A percentile compares a stretch with the other conserved stretches of the same genome.
phyloP scores from a whole-genome alignment of 2,113 vertebrate genomes.

The Azemiops feae region DNA sequence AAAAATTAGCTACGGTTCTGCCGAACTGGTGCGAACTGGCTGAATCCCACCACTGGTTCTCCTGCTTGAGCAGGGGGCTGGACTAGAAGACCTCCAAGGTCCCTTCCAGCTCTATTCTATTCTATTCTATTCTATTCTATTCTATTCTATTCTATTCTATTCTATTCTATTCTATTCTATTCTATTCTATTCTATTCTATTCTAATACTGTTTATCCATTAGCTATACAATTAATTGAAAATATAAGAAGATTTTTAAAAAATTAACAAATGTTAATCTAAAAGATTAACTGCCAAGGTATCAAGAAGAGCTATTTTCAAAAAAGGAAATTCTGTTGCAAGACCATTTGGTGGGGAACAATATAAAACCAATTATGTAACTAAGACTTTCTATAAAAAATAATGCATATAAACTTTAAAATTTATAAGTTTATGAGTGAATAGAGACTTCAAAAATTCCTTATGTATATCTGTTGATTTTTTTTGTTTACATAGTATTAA shows the following conservation, averaged over 20 bases:
- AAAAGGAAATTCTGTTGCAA: neutral
- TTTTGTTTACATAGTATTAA: neutral
- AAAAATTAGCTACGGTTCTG: too few relatives aligned
- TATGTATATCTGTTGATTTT: neutral
- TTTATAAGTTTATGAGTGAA: neutral
- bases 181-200: too few relatives aligned
- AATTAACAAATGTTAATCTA: constrained; percentile 44
- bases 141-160: too few relatives aligned
- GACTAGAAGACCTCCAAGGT: too few relatives aligned
- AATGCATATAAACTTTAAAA: neutral
- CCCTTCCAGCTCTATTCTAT: too few relatives aligned
- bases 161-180: too few relatives aligned
- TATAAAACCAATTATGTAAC: neutral
- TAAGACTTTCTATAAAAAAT: neutral
- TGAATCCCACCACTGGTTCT: too few relatives aligned
- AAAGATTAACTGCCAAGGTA: constrained; percentile 54
- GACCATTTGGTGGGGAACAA: neutral
- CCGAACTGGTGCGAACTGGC: too few relatives aligned
- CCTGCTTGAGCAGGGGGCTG: too few relatives aligned
- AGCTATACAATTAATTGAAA: constrained; percentile 58
- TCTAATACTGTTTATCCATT: constrained; percentile 52
- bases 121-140: too few relatives aligned
- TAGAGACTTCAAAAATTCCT: neutral
- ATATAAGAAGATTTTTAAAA: constrained; percentile 59
- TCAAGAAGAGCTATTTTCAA: constrained; percentile 15